Evolutionary conservation across 1,140 invertebrate genomes (phyloP), one percentile per base, ranked within the genome.

Genomic region (Varroa destructor): DNA sequence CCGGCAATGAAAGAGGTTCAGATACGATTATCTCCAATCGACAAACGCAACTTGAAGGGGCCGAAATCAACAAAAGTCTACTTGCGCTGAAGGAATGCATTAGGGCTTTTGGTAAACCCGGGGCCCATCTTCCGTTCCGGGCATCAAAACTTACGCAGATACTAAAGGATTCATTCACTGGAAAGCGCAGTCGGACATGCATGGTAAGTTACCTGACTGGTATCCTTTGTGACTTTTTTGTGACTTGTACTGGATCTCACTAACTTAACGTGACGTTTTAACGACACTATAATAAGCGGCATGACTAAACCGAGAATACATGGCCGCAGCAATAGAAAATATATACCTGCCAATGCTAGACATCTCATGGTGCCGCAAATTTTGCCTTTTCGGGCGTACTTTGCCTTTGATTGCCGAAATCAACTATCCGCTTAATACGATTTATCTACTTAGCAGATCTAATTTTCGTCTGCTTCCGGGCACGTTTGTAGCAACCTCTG

Each of bases 61-160:
- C 83, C 57, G 83, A 84, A 74, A 84, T 84, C 72, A 84, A 84
- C 74, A 83, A 84, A 74, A 83, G 81, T 74, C 76, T 84, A 1
- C 75, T 84, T 37, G 83, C 83, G 1, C 75, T 84, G 43, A 84
- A 84, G 79, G 83, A 84, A 75, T 84, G 83, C 75, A 84, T 84
- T 42, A 77, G 83, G 71, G 82, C 82, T 3, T 77, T 84, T 74
- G 81, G 61, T 46, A 67, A 67, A 67, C 43, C 25, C 1, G 80
- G 80, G 36, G 79, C 79, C 46, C 82, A 84, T 75, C 76, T 84
- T 37, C 83, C 83, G 70, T 84, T 84, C 77, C 76, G 83, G 72
- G 81, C 79, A 55, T 82, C 81, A 67, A 84, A 84, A 76, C 76
- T 84, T 42, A 84, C 84, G 6, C 80, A 83, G 73, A 71, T 73